Base-by-base conservation (phyloP, 1,140 invertebrate species). In the Thereuonema tuberculata region DNA sequence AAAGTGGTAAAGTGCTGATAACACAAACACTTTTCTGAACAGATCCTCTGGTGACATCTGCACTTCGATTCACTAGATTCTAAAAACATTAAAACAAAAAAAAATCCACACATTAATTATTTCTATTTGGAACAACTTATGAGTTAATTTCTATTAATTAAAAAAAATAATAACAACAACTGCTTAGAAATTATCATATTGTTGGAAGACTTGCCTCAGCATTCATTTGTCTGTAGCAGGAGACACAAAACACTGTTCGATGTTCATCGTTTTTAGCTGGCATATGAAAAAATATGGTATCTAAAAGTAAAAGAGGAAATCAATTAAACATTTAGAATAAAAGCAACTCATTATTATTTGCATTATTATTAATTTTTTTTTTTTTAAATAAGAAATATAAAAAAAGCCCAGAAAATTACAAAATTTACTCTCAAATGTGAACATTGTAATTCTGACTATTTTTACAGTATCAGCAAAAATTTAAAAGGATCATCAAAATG, bases 141-240 rank as follows among this genome's bases (percentile, higher is more conserved):
- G n/a, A n/a, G n/a, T n/a, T n/a, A n/a, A n/a, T n/a, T n/a, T n/a
- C n/a, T n/a, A n/a, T n/a, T n/a, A n/a, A n/a, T n/a, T n/a, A 59
- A 57, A 1, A 9, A 59, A 57, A 59, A 5, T 12, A 43, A 43
- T 43, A 43, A 43, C n/a, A 43, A 43, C n/a, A 43, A 43, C 37
- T n/a, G n/a, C n/a, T n/a, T n/a, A n/a, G n/a, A n/a, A n/a, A n/a
- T n/a, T n/a, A n/a, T n/a, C n/a, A n/a, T n/a, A n/a, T n/a, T n/a
- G n/a, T n/a, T n/a, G n/a, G n/a, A n/a, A n/a, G n/a, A n/a, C n/a
- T n/a, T 78, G 94, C 90, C 76, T 94, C 89, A 17, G 94, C 84
- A 67, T 93, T 87, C 67, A 99, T 98, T 78, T 99, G 96, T 63
- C 93, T 79, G 74, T 96, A 99, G 77, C 96, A 99, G 21, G 95